phyloP scores from a whole-genome alignment of 2,113 vertebrate genomes.

The Callospermophilus lateralis region DNA sequence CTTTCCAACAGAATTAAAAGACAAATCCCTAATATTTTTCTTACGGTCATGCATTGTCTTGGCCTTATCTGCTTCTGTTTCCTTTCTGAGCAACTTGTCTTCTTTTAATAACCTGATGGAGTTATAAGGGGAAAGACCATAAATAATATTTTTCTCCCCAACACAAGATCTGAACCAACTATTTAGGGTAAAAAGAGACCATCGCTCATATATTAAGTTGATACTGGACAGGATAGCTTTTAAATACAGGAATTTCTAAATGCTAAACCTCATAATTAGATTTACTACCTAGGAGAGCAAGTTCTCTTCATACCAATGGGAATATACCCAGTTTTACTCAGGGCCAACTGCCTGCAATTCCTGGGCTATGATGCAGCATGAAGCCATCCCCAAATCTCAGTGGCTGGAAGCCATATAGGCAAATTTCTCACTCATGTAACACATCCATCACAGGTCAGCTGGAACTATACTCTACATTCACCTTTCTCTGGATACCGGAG shows the following conservation, averaged over 20 bases:
- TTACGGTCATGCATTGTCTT: neutral
- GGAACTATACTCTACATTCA: neutral
- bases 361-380: neutral
- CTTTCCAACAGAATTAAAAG: conserved; percentile 4
- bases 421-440: neutral
- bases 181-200: neutral
- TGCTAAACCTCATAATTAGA: neutral
- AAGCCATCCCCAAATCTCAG: neutral
- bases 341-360: neutral
- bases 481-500: neutral
- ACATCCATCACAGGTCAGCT: neutral
- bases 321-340: neutral
- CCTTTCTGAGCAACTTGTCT: neutral
- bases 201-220: neutral
- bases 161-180: neutral
- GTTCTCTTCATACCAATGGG: neutral
- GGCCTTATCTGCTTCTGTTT: neutral
- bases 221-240: neutral
- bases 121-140: neutral
- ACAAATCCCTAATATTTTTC: neutral
- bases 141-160: neutral
- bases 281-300: neutral
- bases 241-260: conserved; percentile 33
- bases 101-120: neutral
- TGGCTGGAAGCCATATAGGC: neutral